These are phyloP conservation scores for Empidonax alnorum DNA, from an alignment of 2,113 vertebrate species.

Conservation along the genomic window DNA sequence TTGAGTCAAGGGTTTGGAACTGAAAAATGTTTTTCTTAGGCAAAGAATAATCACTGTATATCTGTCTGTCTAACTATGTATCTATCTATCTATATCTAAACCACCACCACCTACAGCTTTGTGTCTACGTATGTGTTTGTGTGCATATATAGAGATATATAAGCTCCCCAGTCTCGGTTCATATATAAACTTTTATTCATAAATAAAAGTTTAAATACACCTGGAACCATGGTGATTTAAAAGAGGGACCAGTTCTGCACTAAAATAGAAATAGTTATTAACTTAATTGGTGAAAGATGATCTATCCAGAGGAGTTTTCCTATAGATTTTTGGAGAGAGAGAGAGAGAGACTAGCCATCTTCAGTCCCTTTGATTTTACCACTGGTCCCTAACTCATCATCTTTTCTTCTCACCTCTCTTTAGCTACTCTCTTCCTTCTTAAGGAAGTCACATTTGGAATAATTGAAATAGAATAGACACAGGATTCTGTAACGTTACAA, in stretches of 20 bases:
- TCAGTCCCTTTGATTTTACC: neutral
- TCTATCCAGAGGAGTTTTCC: neutral
- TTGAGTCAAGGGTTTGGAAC: neutral
- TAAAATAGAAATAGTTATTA: neutral
- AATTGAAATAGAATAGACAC: neutral
- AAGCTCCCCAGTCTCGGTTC: neutral
- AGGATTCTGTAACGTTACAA: neutral
- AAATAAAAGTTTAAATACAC: neutral
- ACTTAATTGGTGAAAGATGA: neutral
- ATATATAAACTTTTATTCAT: neutral
- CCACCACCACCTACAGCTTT: neutral
- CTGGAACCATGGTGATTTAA: neutral
- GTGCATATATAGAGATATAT: rapidly evolving
- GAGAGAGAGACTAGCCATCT: neutral
- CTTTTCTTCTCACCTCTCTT: neutral
- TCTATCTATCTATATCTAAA: neutral
- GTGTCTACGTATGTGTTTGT: neutral
- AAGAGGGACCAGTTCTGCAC: neutral
- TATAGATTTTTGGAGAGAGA: neutral
- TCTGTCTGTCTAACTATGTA: neutral
- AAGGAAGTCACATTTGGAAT: neutral
- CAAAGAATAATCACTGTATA: neutral
- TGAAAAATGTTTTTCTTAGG: neutral
- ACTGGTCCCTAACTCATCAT: neutral
- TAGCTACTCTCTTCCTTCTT: neutral